Evolutionary conservation across 1,140 invertebrate species (phyloP).

Genomic region (Polypedilum pembai): DNA sequence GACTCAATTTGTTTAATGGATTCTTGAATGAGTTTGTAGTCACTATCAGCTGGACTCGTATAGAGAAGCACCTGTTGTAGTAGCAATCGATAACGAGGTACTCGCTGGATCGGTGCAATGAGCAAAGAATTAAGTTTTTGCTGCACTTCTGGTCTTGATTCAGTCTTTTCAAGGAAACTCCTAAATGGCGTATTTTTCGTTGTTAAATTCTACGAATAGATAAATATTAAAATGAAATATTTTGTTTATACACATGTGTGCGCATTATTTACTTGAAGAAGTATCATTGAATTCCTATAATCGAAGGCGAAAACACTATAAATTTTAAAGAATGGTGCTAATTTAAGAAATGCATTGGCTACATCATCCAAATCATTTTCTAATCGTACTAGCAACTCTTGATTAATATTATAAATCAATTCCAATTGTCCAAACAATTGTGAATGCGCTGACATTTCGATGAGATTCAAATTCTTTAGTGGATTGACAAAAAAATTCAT

Average conservation of each 20-base stretch:
- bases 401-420: slow-evolving; percentile 63
- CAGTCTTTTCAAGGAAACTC: slow-evolving; percentile 55
- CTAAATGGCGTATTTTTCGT: slow-evolving; percentile 52
- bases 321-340: slow-evolving; percentile 69
- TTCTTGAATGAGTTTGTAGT: slow-evolving; percentile 52
- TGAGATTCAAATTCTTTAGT: slow-evolving; percentile 50
- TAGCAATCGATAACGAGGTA: slow-evolving; percentile 66
- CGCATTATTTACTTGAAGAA: slow-evolving; percentile 45
- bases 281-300: slow-evolving; percentile 53
- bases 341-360: slow-evolving; percentile 56
- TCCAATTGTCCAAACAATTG: slow-evolving; percentile 63
- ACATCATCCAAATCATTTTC: slow-evolving; percentile 54
- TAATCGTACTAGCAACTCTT: slow-evolving; percentile 56
- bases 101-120: slow-evolving; percentile 67
- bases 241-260: not conserved
- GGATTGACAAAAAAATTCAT: slow-evolving; percentile 63
- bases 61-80: slow-evolving; percentile 59
- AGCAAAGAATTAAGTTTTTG: slow-evolving; percentile 61
- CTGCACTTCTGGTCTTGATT: slow-evolving; percentile 60
- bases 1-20: slow-evolving; percentile 59
- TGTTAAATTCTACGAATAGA: slow-evolving; percentile 48
- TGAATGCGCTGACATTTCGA: slow-evolving; percentile 50
- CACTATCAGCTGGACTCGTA: slow-evolving; percentile 52
- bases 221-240: slow-evolving; percentile 29
- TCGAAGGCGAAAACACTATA: slow-evolving; percentile 72